phyloP scores from a whole-genome alignment of 2,113 vertebrate species.

The human (Homo sapiens) region DNA sequence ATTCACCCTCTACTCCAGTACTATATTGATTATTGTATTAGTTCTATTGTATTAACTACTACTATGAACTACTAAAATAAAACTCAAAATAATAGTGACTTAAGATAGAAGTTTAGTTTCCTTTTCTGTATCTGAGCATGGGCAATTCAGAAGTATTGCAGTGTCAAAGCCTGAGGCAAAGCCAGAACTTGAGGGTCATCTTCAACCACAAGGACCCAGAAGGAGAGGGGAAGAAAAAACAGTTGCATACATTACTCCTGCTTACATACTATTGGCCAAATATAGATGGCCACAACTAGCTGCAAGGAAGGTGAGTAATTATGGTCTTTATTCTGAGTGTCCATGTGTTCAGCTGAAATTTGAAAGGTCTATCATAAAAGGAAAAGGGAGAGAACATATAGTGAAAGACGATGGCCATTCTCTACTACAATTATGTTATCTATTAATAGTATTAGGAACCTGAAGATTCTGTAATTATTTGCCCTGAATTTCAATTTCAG shows the following conservation, averaged over 20 bases:
- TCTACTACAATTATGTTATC: not conserved
- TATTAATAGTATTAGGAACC: not conserved
- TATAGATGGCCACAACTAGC: not conserved
- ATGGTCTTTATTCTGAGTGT: not conserved
- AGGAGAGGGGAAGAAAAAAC: not conserved
- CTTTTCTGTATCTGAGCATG: not conserved
- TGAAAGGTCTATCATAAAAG: not conserved
- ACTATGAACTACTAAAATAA: not conserved
- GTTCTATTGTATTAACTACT: not conserved
- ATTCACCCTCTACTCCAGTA: not conserved
- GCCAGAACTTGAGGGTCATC: not conserved
- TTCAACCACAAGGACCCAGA: not conserved
- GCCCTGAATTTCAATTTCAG: not conserved
- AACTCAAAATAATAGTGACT: not conserved
- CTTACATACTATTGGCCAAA: not conserved
- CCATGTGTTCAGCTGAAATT: not conserved
- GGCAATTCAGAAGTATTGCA: not conserved
- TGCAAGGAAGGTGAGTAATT: not conserved
- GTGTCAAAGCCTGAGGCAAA: not conserved
- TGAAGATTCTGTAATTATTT: not conserved
- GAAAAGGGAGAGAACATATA: not conserved
- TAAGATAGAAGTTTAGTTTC: not conserved
- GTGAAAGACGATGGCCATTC: not conserved
- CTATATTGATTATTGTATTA: not conserved
- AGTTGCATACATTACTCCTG: not conserved